A percentile compares a stretch with the other conserved stretches of the same genome.
Conservation (phyloP, 2,888 invertebrate genomes). For the Yponomeuta sedellus region DNA sequence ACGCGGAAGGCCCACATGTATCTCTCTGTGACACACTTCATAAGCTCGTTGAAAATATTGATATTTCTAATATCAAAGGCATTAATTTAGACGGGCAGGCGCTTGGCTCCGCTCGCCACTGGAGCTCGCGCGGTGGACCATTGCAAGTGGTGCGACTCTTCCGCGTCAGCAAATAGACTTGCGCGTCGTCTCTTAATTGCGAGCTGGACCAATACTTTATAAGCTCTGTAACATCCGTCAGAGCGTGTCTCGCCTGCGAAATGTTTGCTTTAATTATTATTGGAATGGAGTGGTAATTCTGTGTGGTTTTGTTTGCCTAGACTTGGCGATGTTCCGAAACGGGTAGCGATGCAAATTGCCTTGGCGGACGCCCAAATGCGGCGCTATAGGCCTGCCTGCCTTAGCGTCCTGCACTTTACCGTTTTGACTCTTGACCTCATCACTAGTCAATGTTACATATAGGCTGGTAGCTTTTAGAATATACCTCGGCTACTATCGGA, state of each 20-base stretch:
- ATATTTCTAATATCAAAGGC: constrained; percentile 72
- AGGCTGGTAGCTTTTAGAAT: no score
- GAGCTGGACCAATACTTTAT: constrained; percentile 69
- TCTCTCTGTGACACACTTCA: constrained; percentile 52
- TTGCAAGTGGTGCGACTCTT: constrained; percentile 69
- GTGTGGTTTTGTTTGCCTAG: constrained; percentile 76
- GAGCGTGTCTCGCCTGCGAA: constrained; percentile 67
- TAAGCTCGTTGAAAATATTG: constrained; percentile 70
- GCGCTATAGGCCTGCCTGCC: constrained; percentile 55
- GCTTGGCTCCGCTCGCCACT: constrained; percentile 45
- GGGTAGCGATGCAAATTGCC: constrained; percentile 76
- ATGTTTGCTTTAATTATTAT: constrained; percentile 77
- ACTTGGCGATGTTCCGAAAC: constrained; percentile 77
- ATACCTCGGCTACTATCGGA: no score
- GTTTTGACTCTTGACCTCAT: constrained; percentile 50
- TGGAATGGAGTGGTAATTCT: constrained; percentile 76
- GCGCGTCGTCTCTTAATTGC: constrained; percentile 73
- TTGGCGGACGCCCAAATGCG: constrained; percentile 73
- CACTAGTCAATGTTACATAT: neutral
- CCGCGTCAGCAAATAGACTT: constrained; percentile 73
- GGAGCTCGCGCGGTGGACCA: constrained; percentile 51
- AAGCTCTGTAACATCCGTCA: constrained; percentile 72
- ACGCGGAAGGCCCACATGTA: constrained; percentile 56
- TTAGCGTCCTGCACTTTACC: constrained; percentile 41
- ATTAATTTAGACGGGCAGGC: constrained; percentile 64